These are phyloP conservation scores for Heliconius erato DNA, from an alignment of 2,888 invertebrate species.

Conservation along the genomic window DNA sequence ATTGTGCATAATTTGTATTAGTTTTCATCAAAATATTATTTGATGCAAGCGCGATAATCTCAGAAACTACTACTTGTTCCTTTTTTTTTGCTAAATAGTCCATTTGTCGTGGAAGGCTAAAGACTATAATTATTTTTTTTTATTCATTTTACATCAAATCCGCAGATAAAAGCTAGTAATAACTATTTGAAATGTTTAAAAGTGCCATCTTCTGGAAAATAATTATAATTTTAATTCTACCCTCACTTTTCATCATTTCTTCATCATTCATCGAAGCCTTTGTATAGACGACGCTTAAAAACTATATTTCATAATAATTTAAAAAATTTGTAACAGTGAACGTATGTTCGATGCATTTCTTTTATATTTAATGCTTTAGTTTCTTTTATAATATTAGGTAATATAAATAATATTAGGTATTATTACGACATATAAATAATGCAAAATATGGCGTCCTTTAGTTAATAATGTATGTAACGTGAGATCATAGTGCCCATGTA, in stretches of 20 bases:
- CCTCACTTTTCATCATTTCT: neutral
- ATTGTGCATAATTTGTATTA: neutral
- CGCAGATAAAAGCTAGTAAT: too few relatives aligned
- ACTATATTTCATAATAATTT: too few relatives aligned
- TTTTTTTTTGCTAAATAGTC: neutral
- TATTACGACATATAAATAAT: neutral
- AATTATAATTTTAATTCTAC: neutral
- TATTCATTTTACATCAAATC: too few relatives aligned
- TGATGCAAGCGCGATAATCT: neutral
- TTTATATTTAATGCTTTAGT: too few relatives aligned
- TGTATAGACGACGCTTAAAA: neutral
- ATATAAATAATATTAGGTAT: neutral
- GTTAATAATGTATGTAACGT: constrained; percentile 30
- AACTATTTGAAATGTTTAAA: neutral
- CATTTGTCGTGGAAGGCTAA: too few relatives aligned
- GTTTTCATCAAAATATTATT: too few relatives aligned
- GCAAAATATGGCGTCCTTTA: constrained; percentile 25
- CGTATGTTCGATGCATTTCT: neutral
- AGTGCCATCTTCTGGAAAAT: neutral
- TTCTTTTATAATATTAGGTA: too few relatives aligned
- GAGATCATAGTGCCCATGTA: constrained; percentile 11
- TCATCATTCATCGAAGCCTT: neutral
- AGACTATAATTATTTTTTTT: too few relatives aligned
- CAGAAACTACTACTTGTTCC: neutral
- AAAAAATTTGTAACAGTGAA: neutral